phyloP scores from a whole-genome alignment of 2,113 vertebrate genomes.

The Dryoscopus gambensis region DNA sequence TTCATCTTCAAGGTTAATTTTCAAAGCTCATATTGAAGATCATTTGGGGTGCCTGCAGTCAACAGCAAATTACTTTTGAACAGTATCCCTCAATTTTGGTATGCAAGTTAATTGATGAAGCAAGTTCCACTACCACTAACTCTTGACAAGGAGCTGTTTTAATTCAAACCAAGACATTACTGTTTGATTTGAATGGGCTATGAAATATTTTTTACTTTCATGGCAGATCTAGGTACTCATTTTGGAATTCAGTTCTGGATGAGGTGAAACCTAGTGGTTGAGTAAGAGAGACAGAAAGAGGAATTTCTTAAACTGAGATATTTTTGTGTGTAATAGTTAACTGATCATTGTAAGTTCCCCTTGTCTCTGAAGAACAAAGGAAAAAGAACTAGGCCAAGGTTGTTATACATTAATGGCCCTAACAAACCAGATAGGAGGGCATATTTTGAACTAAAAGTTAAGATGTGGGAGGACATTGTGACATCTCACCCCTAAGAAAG shows the following conservation, averaged over 20 bases:
- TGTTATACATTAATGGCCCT: not conserved
- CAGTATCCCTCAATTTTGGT: not conserved
- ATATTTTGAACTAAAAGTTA: not conserved
- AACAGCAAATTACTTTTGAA: not conserved
- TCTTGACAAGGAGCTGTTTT: not conserved
- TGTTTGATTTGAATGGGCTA: not conserved
- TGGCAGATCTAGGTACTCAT: not conserved
- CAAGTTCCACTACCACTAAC: not conserved
- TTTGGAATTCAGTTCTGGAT: not conserved
- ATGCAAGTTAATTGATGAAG: not conserved
- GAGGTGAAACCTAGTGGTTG: not conserved
- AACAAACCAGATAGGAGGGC: not conserved
- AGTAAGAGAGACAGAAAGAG: not conserved
- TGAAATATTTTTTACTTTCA: not conserved
- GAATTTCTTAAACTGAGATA: not conserved
- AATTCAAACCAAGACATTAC: not conserved
- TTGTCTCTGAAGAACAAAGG: not conserved
- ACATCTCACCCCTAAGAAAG: not conserved
- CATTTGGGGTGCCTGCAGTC: not conserved
- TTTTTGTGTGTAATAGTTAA: not conserved
- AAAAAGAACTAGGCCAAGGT: not conserved
- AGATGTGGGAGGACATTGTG: not conserved
- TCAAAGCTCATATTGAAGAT: not conserved
- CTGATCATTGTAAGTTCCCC: not conserved
- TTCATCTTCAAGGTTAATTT: not conserved